These are phyloP conservation scores for Drosophila melanica DNA, from an alignment of 1,140 invertebrate species.

Conservation along the genomic window DNA sequence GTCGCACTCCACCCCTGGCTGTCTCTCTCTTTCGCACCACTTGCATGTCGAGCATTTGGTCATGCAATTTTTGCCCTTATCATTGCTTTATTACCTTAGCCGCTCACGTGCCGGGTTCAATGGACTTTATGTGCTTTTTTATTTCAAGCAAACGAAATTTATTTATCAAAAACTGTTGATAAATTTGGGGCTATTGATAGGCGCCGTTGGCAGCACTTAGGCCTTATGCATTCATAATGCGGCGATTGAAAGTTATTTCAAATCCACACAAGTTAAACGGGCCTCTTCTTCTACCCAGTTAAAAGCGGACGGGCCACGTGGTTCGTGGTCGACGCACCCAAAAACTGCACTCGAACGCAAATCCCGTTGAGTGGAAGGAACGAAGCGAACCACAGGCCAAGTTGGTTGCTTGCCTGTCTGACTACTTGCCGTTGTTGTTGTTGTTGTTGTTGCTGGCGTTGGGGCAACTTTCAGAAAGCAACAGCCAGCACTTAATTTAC, in stretches of 20 bases:
- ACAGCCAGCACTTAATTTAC: constrained; percentile 82
- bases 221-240: constrained; percentile 71
- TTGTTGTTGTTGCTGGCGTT: constrained; percentile 2
- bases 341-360: constrained; percentile 49
- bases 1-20: background rate
- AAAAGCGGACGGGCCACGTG: background rate
- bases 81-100: constrained; percentile 39
- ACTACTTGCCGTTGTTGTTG: background rate
- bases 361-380: constrained; percentile 55
- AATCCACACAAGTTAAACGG: constrained; percentile 12
- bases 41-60: constrained; percentile 20
- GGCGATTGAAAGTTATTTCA: constrained; percentile 42
- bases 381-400: constrained; percentile 48
- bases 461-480: constrained; percentile 61
- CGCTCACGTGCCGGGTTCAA: constrained; percentile 27
- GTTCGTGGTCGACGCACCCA: constrained; percentile 18
- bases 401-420: constrained; percentile 34
- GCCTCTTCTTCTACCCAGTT: background rate
- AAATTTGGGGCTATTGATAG: constrained; percentile 62
- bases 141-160: constrained; percentile 12
- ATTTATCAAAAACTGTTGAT: constrained; percentile 25
- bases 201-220: constrained; percentile 60
- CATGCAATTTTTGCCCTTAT: constrained; percentile 41
- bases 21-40: background rate
- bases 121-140: constrained; percentile 2